Percentiles rank a stretch among this genome's conserved stretches.
phyloP scores from a whole-genome alignment of 2,113 vertebrate genomes.

The Ailuropoda melanoleuca region DNA sequence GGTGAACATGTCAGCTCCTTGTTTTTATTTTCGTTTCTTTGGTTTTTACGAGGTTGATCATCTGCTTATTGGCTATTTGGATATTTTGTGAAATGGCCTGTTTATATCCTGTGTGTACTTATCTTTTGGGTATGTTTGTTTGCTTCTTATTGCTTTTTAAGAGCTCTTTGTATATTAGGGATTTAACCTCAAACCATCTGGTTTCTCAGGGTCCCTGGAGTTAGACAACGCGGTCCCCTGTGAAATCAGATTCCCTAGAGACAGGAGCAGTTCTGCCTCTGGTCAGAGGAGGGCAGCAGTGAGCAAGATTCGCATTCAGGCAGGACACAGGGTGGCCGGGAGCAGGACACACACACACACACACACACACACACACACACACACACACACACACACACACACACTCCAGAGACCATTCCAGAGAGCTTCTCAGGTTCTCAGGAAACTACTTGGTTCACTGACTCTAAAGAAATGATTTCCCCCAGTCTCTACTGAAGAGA shows the following conservation, averaged over 20 bases:
- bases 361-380: too few relatives aligned
- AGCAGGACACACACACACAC: not conserved
- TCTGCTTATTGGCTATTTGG: not conserved
- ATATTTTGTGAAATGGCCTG: conserved; percentile 11
- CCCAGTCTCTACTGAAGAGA: not conserved
- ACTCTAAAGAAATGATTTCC: not conserved
- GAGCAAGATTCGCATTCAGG: conserved; percentile 54
- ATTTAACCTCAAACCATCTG: not conserved
- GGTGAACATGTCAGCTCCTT: not conserved
- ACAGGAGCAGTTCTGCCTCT: conserved; percentile 53
- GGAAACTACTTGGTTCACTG: not conserved
- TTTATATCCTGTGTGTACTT: not conserved
- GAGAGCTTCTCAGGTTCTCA: not conserved
- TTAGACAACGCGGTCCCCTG: not conserved
- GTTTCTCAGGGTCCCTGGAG: not conserved
- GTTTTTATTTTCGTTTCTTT: not conserved
- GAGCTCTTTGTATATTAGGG: conserved; percentile 60
- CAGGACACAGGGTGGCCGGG: too few relatives aligned
- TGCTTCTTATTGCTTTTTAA: conserved; percentile 54
- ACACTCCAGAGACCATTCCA: not conserved
- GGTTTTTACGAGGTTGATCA: not conserved
- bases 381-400: too few relatives aligned
- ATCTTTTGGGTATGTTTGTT: not conserved
- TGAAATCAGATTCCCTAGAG: conserved; percentile 42
- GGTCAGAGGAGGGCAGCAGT: conserved; percentile 75